phyloP scores from a whole-genome alignment of 2,888 invertebrate species.

The Macrophya alboannulata region DNA sequence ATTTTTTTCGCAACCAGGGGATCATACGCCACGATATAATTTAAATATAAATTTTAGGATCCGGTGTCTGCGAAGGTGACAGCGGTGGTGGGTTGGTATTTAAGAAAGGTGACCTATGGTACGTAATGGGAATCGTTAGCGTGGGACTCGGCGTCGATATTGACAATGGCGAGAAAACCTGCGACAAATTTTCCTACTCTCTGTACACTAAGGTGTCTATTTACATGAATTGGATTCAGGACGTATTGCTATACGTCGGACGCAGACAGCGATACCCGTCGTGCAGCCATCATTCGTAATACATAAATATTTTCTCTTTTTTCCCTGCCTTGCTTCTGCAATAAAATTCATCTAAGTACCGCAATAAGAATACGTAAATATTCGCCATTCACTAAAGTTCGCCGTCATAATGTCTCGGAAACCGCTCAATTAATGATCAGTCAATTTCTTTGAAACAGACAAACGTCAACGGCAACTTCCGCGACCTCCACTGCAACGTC shows the following conservation, averaged over 20 bases:
- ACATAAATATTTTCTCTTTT: background rate
- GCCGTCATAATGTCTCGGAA: background rate
- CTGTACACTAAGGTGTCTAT: slow-evolving; percentile 75
- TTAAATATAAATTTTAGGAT: slow-evolving; percentile 70
- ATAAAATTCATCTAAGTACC: background rate
- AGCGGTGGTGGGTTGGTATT: background rate
- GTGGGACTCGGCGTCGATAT: background rate
- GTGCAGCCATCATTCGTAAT: background rate
- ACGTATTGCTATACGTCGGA: slow-evolving; percentile 68
- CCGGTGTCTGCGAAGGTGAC: slow-evolving; percentile 71
- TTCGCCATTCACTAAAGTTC: background rate
- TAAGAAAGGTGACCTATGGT: background rate
- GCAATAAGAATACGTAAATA: background rate
- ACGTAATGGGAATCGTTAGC: slow-evolving; percentile 2
- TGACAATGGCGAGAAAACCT: background rate
- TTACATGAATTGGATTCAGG: slow-evolving; percentile 74
- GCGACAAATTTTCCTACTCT: slow-evolving; percentile 65
- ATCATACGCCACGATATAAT: too few relatives aligned
- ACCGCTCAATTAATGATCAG: background rate
- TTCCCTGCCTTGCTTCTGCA: background rate
- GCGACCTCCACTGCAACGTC: background rate
- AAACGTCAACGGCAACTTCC: background rate
- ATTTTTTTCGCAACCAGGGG: background rate
- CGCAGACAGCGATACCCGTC: slow-evolving; percentile 59
- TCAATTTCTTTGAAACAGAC: background rate